These are phyloP conservation scores for Calosoma granatense DNA, from an alignment of 1,140 invertebrate genomes.

Conservation along the genomic window DNA sequence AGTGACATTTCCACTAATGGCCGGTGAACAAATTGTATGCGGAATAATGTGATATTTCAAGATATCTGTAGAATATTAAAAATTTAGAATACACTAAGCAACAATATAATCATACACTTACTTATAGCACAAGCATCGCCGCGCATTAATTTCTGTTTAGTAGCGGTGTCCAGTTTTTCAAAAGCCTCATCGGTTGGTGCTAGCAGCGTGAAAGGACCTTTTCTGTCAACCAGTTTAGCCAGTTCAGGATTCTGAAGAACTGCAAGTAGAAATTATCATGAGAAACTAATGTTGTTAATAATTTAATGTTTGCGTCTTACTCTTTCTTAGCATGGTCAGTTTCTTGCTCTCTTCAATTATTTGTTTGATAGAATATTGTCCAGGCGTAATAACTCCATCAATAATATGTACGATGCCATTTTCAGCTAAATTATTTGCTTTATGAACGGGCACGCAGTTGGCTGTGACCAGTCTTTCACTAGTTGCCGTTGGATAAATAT, in stretches of 20 bases:
- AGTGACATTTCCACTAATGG: slow-evolving; percentile 43
- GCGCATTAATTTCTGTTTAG: slow-evolving; percentile 34
- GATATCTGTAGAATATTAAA: slow-evolving; percentile 37
- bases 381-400: slow-evolving; percentile 47
- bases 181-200: slow-evolving; percentile 57
- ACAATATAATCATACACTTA: slow-evolving; percentile 25
- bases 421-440: slow-evolving; percentile 40
- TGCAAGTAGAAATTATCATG: no score
- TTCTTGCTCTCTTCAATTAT: slow-evolving; percentile 31
- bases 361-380: slow-evolving; percentile 34
- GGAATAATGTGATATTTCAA: slow-evolving; percentile 53
- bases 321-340: slow-evolving; percentile 28
- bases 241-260: slow-evolving; percentile 42
- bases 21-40: slow-evolving; percentile 52
- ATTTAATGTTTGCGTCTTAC: slow-evolving; percentile 20
- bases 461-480: slow-evolving; percentile 37
- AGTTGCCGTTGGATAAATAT: slow-evolving; percentile 43
- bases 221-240: slow-evolving; percentile 36
- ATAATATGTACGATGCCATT: slow-evolving; percentile 61
- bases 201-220: slow-evolving; percentile 49
- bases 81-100: neutral
- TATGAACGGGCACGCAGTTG: slow-evolving; percentile 42
- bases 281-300: no score
- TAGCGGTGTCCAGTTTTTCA: slow-evolving; percentile 35
- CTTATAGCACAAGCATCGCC: slow-evolving; percentile 39